Evolutionary conservation across 23 tunicate genomes (phyloP).

Genomic region (Trididemnum clinides): DNA sequence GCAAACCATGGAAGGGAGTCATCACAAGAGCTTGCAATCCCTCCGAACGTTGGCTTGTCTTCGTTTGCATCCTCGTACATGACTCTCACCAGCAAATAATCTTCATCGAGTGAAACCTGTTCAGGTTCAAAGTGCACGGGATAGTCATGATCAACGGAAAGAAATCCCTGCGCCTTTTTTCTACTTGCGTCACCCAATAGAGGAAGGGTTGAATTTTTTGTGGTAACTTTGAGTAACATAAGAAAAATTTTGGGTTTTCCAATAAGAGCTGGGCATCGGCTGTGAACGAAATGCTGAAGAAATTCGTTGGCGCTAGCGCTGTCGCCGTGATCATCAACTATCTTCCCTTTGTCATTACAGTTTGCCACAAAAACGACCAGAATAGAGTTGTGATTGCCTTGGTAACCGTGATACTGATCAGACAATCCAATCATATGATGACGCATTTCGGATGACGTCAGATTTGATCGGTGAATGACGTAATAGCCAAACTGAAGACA

Average conservation of each 20-base stretch:
- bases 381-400: conserved; percentile 70
- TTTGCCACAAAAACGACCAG: conserved; percentile 50
- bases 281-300: conserved; percentile 48
- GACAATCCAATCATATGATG: conserved; percentile 74
- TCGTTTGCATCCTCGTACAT: conserved; percentile 68
- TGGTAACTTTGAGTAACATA: conserved; percentile 50
- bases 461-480: conserved; percentile 49
- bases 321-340: conserved; percentile 31
- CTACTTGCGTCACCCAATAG: background rate
- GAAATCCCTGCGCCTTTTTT: background rate
- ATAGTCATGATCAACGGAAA: background rate
- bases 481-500: conserved; percentile 75
- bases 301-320: conserved; percentile 29
- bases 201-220: conserved; percentile 50
- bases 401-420: conserved; percentile 86
- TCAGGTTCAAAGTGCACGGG: conserved; percentile 73
- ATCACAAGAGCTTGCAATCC: conserved; percentile 18
- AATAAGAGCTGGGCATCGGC: conserved; percentile 72
- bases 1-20: conserved; percentile 77
- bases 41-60: conserved; percentile 83
- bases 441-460: conserved; percentile 50
- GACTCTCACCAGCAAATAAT: conserved; percentile 61
- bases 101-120: conserved; percentile 41
- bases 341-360: conserved; percentile 59
- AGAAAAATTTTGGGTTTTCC: conserved; percentile 84